Percentiles rank a stretch among this genome's conserved stretches.
These are phyloP conservation scores for Drosophila lacertosa DNA, from an alignment of 1,140 invertebrate genomes.

Conservation along the genomic window DNA sequence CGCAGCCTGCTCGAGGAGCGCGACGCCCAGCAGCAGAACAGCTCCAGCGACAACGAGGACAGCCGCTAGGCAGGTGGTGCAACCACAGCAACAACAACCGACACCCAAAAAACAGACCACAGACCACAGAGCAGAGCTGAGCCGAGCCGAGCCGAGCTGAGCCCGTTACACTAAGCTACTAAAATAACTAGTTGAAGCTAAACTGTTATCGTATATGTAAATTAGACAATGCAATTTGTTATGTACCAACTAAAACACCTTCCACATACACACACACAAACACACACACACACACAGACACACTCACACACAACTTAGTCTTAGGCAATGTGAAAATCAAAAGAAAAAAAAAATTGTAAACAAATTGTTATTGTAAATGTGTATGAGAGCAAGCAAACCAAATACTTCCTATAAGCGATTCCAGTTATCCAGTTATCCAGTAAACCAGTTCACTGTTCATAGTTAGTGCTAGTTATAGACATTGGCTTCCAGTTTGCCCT, in stretches of 20 bases:
- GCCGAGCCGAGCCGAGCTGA: background rate
- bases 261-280: slow-evolving; percentile 29
- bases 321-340: slow-evolving; percentile 49
- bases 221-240: slow-evolving; percentile 77
- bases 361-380: slow-evolving; percentile 50
- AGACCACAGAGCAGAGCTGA: slow-evolving; percentile 14
- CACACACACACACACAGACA: slow-evolving; percentile 49
- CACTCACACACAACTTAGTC: slow-evolving; percentile 36
- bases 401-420: slow-evolving; percentile 53
- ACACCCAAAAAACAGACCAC: slow-evolving; percentile 15
- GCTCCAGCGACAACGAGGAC: slow-evolving; percentile 82
- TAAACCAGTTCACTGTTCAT: slow-evolving; percentile 37
- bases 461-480: slow-evolving; percentile 43
- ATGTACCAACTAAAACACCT: slow-evolving; percentile 49
- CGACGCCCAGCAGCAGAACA: slow-evolving; percentile 78
- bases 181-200: slow-evolving; percentile 39
- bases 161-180: slow-evolving; percentile 50
- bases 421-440: slow-evolving; percentile 8
- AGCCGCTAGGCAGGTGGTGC: slow-evolving; percentile 62
- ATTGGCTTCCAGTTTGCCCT: slow-evolving; percentile 43
- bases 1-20: slow-evolving; percentile 81
- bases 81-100: slow-evolving; percentile 68
- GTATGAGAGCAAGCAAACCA: slow-evolving; percentile 44
- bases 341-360: slow-evolving; percentile 36
- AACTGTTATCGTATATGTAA: slow-evolving; percentile 76